Evolutionary conservation across 2,888 invertebrate genomes (phyloP), one percentile per base, ranked within the genome.

Genomic region (Tipula vernalis): DNA sequence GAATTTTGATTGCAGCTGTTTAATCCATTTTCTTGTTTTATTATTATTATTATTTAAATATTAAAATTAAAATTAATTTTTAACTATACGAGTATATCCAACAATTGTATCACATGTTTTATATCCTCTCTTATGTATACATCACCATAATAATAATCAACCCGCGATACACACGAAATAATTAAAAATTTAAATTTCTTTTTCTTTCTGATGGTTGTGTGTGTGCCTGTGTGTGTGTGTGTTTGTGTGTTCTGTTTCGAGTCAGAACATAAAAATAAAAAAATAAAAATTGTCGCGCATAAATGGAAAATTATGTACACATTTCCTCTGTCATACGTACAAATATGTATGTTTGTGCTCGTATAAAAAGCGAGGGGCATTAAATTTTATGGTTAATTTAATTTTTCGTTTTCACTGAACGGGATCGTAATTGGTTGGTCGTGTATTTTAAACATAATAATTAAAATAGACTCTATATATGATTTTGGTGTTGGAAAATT

Each of bases 391-490:
- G 71, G 71, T 71, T 71, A 71, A 71, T 71, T 71, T 71, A 71
- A 28, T 71, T 71, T 71, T 71, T 71, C 71, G 71, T 71, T 71
- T 71, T 71, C 71, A 71, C 71, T 71, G 71, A 71, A 71, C 71
- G 71, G 71, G 71, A 71, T 71, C 71, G 71, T 71, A 71, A 71
- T 71, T 71, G 71, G 71, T 71, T 71, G 71, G 71, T 71, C 71
- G 71, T 71, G 71, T 71, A 71, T 71, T 71, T 71, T 28, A 10
- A 71, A 71, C 71, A 71, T 71, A 71, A 71, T 71, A 71, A 71
- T 71, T 71, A 71, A 71, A 71, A 71, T 71, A 71, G 71, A 28
- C 71, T 71, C 71, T 18, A 57, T 71, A 28, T 28, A 71, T 10
- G 71, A 18, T 71, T 71, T 71, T 28, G 71, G 71, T 71, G 71